These are phyloP conservation scores for Cladorhizidae sp. DNA, from an alignment of 37 sponge, comb jelly and placozoan species.

Conservation along the genomic window DNA sequence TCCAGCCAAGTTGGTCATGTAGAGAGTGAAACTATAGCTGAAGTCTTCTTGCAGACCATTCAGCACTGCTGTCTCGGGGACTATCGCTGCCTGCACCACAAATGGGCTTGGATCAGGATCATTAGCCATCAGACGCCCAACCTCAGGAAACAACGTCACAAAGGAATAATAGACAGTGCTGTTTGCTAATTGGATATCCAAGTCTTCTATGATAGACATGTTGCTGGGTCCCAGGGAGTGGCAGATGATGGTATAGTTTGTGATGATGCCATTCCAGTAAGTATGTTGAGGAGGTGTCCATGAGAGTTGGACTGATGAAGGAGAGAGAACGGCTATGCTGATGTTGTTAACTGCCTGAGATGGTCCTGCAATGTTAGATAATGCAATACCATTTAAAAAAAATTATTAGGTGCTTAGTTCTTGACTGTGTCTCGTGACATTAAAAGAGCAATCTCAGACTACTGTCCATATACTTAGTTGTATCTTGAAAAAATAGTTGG, in stretches of 20 bases:
- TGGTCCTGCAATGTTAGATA: background rate
- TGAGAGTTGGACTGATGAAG: background rate
- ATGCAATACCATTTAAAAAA: too few species aligned
- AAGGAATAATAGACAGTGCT: background rate
- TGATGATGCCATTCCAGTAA: slow-evolving; percentile 11
- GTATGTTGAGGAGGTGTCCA: background rate
- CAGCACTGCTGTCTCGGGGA: background rate
- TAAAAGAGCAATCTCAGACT: background rate
- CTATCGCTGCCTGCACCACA: background rate
- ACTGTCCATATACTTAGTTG: too few species aligned
- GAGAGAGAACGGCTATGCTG: background rate
- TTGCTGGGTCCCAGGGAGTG: background rate
- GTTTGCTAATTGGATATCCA: background rate
- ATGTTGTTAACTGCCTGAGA: background rate
- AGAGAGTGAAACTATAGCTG: background rate
- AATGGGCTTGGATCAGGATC: slow-evolving; percentile 1
- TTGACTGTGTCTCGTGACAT: too few species aligned
- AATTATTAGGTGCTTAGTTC: too few species aligned
- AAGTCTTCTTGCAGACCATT: background rate
- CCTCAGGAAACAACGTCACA: background rate
- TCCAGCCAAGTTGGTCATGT: background rate
- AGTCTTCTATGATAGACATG: background rate
- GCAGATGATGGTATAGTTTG: background rate
- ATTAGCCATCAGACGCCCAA: background rate
- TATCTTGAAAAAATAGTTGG: too few species aligned